Percentiles rank a stretch among this genome's conserved stretches.
These are phyloP conservation scores for Alloscopus bannaensis DNA, from an alignment of 2,888 invertebrate species.

Conservation along the genomic window DNA sequence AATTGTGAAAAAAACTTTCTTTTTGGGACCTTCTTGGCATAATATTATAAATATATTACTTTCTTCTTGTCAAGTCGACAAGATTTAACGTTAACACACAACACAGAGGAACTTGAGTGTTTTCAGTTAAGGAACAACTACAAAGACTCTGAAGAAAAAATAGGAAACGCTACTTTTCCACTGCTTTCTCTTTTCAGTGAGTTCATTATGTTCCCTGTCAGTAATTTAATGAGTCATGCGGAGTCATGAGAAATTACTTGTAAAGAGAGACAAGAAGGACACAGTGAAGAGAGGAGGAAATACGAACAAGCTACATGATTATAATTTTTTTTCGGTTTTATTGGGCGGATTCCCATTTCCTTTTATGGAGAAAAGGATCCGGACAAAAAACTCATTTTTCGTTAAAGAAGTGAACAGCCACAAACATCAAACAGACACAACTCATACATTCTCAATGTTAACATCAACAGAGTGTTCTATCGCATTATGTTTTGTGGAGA, in stretches of 20 bases:
- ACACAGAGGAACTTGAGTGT: too few species aligned
- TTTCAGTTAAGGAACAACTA: too few species aligned
- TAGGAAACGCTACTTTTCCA: too few species aligned
- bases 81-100: too few species aligned
- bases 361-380: constrained; percentile 69
- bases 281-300: too few species aligned
- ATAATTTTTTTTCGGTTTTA: constrained; percentile 68
- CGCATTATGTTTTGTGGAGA: too few species aligned
- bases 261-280: constrained; percentile 53
- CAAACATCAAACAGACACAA: constrained; percentile 56
- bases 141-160: too few species aligned
- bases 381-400: constrained; percentile 55
- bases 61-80: too few species aligned
- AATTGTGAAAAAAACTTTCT: constrained; percentile 60
- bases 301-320: too few species aligned
- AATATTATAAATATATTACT: too few species aligned
- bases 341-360: constrained; percentile 73
- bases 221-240: constrained; percentile 24
- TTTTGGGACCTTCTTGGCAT: constrained; percentile 66
- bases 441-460: constrained; percentile 24
- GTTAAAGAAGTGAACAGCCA: constrained; percentile 36
- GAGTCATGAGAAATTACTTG: constrained; percentile 7
- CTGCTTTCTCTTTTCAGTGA: constrained; percentile 18
- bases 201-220: constrained; percentile 45
- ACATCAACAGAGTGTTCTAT: too few species aligned